Conservation (phyloP, 2,113 vertebrate genomes). For the Gnathonemus echidnorhynchus region DNA sequence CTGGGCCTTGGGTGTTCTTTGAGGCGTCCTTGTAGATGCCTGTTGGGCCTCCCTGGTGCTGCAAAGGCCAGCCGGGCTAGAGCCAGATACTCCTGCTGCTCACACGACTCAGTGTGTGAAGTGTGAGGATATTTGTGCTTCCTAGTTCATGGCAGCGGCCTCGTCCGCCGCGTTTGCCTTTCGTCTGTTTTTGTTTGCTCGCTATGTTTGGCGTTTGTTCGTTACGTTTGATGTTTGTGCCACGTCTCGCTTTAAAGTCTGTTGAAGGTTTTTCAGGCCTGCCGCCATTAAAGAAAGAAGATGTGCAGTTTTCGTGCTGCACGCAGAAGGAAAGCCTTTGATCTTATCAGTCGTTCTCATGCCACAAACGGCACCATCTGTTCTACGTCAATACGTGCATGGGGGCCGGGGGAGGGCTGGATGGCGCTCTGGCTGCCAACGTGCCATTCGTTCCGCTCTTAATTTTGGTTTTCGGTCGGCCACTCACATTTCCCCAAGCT, state of each 20-base stretch:
- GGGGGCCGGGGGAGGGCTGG: background rate
- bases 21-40: background rate
- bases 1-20: background rate
- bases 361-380: background rate
- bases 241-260: background rate
- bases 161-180: background rate
- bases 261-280: background rate
- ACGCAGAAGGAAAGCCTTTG: background rate
- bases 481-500: background rate
- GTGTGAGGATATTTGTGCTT: background rate
- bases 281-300: background rate
- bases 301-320: background rate
- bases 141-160: background rate
- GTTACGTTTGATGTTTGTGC: background rate
- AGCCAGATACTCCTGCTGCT: background rate
- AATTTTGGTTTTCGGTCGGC: background rate
- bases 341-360: background rate
- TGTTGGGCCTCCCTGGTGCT: background rate
- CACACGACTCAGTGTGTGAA: background rate
- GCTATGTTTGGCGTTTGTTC: background rate
- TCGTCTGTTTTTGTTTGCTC: background rate
- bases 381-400: background rate
- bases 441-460: background rate
- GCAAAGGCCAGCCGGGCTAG: background rate
- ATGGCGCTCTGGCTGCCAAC: background rate